These are phyloP conservation scores for Todiramphus saurophagus DNA, from an alignment of 2,113 vertebrate species.

Conservation along the genomic window DNA sequence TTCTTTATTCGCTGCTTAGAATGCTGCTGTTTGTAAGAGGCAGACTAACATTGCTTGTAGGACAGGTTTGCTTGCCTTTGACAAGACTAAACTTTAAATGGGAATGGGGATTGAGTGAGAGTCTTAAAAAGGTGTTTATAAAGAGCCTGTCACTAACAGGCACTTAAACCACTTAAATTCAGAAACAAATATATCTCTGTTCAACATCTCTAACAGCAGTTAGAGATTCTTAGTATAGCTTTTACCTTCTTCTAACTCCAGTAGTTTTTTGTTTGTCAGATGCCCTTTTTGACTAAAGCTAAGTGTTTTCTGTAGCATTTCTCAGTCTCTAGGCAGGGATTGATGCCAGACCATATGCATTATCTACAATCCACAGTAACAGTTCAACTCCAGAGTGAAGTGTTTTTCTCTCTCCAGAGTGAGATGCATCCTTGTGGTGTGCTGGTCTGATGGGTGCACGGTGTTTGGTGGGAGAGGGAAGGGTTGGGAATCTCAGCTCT, in stretches of 20 bases:
- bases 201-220: neutral
- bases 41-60: neutral
- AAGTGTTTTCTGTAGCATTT: neutral
- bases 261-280: neutral
- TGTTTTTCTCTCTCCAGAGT: neutral
- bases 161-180: neutral
- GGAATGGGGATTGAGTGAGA: too few relatives aligned
- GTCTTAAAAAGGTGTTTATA: neutral
- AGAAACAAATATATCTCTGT: neutral
- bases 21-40: neutral
- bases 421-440: rapidly evolving
- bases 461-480: neutral
- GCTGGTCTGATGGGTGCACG: too few relatives aligned
- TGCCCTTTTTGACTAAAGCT: neutral
- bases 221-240: neutral
- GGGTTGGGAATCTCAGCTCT: neutral
- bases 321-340: neutral
- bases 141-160: neutral
- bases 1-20: neutral
- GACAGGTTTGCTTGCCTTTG: neutral
- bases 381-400: neutral
- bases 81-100: neutral
- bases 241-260: neutral
- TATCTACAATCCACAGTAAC: neutral
- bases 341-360: neutral